phyloP scores from a whole-genome alignment of 2,113 vertebrate species.

The Microtus ochrogaster region DNA sequence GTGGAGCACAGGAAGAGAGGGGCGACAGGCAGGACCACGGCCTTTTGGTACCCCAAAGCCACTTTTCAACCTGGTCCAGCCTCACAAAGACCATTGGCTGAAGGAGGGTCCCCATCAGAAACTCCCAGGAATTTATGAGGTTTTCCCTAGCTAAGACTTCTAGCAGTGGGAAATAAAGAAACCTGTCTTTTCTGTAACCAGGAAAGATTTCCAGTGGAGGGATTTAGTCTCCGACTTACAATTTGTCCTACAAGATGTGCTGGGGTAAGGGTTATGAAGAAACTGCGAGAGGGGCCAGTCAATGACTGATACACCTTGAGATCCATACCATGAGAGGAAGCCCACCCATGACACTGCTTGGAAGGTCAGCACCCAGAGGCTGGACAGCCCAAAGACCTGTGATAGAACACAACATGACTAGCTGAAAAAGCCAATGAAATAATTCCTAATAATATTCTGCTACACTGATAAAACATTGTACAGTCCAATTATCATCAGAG shows the following conservation, averaged over 20 bases:
- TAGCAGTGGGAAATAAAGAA: not conserved
- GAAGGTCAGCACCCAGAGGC: not conserved
- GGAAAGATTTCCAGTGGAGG: not conserved
- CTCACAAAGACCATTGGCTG: too few relatives aligned
- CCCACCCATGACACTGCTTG: not conserved
- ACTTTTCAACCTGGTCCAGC: too few relatives aligned
- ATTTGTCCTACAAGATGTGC: not conserved
- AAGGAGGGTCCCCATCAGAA: too few relatives aligned
- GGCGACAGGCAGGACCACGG: too few relatives aligned
- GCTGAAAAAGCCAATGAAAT: not conserved
- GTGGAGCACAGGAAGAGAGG: too few relatives aligned
- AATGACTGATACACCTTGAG: not conserved
- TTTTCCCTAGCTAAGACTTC: not conserved
- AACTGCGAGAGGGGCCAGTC: not conserved
- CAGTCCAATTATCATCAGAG: not conserved
- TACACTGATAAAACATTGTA: not conserved
- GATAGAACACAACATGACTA: not conserved
- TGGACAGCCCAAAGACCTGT: not conserved
- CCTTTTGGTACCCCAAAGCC: too few relatives aligned
- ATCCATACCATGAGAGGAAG: not conserved
- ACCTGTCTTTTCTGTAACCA: not conserved
- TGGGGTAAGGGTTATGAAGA: not conserved
- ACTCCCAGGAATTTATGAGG: not conserved
- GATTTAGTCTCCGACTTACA: not conserved
- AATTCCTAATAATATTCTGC: not conserved